Percentiles rank a stretch among this genome's conserved stretches.
Evolutionary conservation across 2,888 invertebrate species (phyloP).

Genomic region (Sarcophaga rosellei): DNA sequence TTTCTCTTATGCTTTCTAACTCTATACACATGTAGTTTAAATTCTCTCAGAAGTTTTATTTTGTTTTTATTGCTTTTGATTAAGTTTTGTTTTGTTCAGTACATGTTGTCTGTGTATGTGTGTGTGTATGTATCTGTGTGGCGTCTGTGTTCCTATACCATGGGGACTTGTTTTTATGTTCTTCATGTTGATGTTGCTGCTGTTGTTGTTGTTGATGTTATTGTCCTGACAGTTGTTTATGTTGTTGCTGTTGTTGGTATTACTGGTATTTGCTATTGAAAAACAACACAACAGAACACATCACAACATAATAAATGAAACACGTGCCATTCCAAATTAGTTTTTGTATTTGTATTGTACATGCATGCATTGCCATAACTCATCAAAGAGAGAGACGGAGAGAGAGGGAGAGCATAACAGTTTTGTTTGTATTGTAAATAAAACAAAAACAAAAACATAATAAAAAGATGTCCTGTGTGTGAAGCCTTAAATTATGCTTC

Average conservation of each 20-base stretch:
- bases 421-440: too few relatives aligned
- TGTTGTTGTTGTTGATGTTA: conserved; percentile 30
- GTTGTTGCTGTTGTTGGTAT: background rate
- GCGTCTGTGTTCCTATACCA: conserved; percentile 52
- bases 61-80: conserved; percentile 57
- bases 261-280: background rate
- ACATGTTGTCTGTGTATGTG: conserved; percentile 47
- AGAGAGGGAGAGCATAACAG: too few relatives aligned
- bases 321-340: conserved; percentile 58
- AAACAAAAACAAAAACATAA: too few relatives aligned
- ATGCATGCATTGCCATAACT: too few relatives aligned
- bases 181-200: conserved; percentile 18
- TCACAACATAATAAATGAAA: conserved; percentile 20
- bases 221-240: conserved; percentile 31
- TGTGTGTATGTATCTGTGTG: background rate
- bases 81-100: conserved; percentile 45
- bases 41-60: conserved; percentile 2
- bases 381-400: too few relatives aligned
- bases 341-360: conserved; percentile 7
- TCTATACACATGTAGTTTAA: too few relatives aligned
- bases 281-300: conserved; percentile 11
- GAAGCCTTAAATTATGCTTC: background rate
- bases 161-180: conserved; percentile 38
- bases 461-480: too few relatives aligned
- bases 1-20: background rate